A percentile compares a stretch with the other conserved stretches of the same genome.
Conservation (phyloP, 2,113 vertebrate genomes). For the Elephas maximus region DNA sequence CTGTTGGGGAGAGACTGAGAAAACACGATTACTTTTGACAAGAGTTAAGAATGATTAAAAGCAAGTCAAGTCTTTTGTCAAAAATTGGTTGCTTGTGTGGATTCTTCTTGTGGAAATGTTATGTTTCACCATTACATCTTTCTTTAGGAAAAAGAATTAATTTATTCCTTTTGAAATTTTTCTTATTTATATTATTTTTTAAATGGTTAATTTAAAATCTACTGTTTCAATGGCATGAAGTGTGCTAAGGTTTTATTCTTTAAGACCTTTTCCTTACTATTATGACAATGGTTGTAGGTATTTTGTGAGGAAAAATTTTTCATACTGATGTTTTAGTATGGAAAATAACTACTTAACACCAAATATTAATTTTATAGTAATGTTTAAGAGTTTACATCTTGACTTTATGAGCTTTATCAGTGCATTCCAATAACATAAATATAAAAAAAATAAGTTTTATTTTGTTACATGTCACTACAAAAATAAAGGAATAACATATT, state of each 20-base stretch:
- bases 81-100: not conserved
- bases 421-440: not conserved
- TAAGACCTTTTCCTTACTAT: not conserved
- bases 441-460: not conserved
- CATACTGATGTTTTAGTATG: conserved; percentile 6
- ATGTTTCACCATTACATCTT: not conserved
- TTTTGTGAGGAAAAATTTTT: conserved; percentile 30
- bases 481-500: not conserved
- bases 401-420: conserved; percentile 15
- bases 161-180: conserved; percentile 18
- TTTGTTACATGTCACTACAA: not conserved
- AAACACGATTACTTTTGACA: conserved; percentile 22
- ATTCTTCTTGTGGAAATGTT: not conserved
- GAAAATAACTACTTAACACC: not conserved
- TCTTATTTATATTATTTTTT: not conserved
- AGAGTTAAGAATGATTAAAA: conserved; percentile 8
- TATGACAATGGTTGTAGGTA: not conserved
- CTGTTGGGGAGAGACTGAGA: not conserved
- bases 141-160: not conserved
- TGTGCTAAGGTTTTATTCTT: conserved; percentile 3
- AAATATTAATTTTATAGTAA: conserved; percentile 9
- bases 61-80: not conserved
- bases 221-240: not conserved
- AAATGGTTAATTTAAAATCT: not conserved
- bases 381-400: not conserved